Evolutionary conservation across 2,888 invertebrate species (phyloP).

Genomic region (Habrosyne pyritoides): DNA sequence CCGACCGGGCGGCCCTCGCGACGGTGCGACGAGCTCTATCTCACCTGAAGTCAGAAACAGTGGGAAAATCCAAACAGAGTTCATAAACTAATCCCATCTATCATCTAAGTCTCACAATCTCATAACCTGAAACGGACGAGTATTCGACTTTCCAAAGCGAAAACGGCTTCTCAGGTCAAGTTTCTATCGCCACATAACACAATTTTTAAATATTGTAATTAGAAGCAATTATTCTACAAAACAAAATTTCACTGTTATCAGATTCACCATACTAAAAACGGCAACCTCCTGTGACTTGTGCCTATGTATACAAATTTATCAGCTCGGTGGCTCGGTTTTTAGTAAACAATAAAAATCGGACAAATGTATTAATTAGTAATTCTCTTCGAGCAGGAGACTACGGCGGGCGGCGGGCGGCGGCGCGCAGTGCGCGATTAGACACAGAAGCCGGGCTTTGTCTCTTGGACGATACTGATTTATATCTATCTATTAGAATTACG

Average conservation of each 20-base stretch:
- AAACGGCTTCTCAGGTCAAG: not conserved
- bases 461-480: not conserved
- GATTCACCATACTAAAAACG: not conserved
- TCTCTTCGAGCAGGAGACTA: too few species aligned
- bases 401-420: too few species aligned
- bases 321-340: not conserved
- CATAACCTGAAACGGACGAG: not conserved
- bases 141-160: not conserved
- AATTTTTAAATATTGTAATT: too few species aligned
- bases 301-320: not conserved
- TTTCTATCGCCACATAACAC: not conserved
- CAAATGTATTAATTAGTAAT: slow-evolving; percentile 3
- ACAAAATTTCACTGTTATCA: too few species aligned
- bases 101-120: not conserved
- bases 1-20: too few species aligned
- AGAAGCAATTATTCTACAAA: too few species aligned
- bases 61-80: too few species aligned
- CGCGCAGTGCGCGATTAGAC: not conserved
- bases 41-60: too few species aligned
- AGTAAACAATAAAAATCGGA: not conserved
- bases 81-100: not conserved
- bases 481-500: not conserved
- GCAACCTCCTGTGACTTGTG: not conserved
- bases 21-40: too few species aligned
- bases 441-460: not conserved